Base-by-base conservation (phyloP, 2,797 vertebrate genomes). In the Octomys mimax region DNA sequence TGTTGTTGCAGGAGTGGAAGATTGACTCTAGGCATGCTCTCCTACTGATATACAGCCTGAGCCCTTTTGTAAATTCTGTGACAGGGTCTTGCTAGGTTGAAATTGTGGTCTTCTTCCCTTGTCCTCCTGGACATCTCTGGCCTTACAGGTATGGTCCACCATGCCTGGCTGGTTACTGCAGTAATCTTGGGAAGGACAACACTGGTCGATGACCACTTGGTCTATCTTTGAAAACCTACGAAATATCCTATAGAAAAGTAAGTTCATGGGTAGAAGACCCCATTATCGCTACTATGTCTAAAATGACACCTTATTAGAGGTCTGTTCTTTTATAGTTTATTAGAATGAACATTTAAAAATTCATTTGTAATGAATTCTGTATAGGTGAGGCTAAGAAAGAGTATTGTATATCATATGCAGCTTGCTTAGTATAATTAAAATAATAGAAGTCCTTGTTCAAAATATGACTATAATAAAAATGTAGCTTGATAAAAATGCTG, bases 401-500 rank as follows among this genome's bases (percentile, higher is more conserved):
- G 85, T 82, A 71, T 94, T 95, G 84, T 7, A 91, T 86, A 87
- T 92, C n/a, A 83, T 77, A 90, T 84, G 84, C 21, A 24, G 33
- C 36, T 91, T 80, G 73, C 71, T 22, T 95, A 46, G 28, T 80
- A 21, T 61, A 95, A 71, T 95, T 95, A 96, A 96, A 96, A 95
- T 96, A 97, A 94, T 91, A 96, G 81, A 52, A 86, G 68, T 39
- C 46, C 83, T 95, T 77, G 57, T 8, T 95, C 73, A 90, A 90
- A 97, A 96, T 96, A 86, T 68, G n/a, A 39, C 87, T 93, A 90
- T 93, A 96, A 93, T 95, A 92, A 96, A 97, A 95, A 82, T 87
- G 36, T 84, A 49, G 39, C 71, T 73, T 95, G 49, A 81, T 96
- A 87, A 83, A 83, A 95, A 81, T 91, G 61, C 62, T 90, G 54